Percentiles rank a stretch among this genome's conserved stretches.
Evolutionary conservation across 2,888 invertebrate genomes (phyloP).

Genomic region (Tupiocoris notatus): DNA sequence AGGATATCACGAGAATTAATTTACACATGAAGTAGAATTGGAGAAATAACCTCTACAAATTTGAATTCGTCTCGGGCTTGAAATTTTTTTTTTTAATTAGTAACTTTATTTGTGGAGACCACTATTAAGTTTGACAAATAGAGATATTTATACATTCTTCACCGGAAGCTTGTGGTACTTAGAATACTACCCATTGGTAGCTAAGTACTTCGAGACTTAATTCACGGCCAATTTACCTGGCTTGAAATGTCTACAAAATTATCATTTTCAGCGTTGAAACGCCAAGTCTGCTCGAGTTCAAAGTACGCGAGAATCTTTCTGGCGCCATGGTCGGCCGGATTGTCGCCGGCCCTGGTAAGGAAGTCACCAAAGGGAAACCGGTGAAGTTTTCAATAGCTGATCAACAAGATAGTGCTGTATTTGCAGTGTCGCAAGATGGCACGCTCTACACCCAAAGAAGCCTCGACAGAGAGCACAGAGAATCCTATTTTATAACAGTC

Average conservation of each 20-base stretch:
- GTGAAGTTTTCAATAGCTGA: constrained; percentile 76
- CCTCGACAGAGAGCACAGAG: constrained; percentile 72
- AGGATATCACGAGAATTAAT: too few relatives aligned
- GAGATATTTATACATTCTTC: too few relatives aligned
- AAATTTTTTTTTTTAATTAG: too few relatives aligned
- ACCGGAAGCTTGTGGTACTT: too few relatives aligned
- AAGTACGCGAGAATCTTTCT: constrained; percentile 72
- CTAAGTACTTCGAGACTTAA: too few relatives aligned
- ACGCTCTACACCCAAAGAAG: constrained; percentile 74
- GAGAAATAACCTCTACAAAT: too few relatives aligned
- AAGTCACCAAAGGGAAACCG: constrained; percentile 53
- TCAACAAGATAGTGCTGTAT: constrained; percentile 75
- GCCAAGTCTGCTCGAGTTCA: constrained; percentile 70
- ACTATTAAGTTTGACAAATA: too few relatives aligned
- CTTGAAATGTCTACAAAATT: neutral
- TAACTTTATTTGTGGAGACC: too few relatives aligned
- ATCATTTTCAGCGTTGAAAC: constrained; percentile 63
- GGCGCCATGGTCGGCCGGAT: constrained; percentile 73
- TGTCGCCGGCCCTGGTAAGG: constrained; percentile 51
- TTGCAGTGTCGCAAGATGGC: constrained; percentile 73
- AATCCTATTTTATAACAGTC: constrained; percentile 72
- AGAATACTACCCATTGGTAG: too few relatives aligned
- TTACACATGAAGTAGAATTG: too few relatives aligned
- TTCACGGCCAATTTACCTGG: too few relatives aligned
- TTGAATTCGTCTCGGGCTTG: too few relatives aligned